Percentiles rank a stretch among this genome's conserved stretches.
phyloP scores from a whole-genome alignment of 2,113 vertebrate species.

The Mobula birostris region DNA sequence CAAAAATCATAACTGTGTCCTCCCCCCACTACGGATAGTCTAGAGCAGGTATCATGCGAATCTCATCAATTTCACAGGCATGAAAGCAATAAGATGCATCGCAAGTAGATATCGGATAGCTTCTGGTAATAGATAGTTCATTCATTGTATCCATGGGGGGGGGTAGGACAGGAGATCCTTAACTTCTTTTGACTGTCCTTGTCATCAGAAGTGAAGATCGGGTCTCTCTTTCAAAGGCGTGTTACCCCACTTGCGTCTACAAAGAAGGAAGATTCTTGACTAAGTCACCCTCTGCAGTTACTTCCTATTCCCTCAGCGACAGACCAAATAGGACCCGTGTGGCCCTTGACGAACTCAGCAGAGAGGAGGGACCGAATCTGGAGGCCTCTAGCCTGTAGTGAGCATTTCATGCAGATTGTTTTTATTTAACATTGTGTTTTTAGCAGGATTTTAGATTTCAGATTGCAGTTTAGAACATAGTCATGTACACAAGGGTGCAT shows the following conservation, averaged over 20 bases:
- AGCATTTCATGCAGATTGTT: background rate
- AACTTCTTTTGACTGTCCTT: background rate
- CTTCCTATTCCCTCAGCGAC: background rate
- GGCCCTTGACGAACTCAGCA: background rate
- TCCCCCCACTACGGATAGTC: background rate
- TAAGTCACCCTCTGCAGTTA: background rate
- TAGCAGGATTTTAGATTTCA: too few relatives aligned
- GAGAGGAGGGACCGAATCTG: background rate
- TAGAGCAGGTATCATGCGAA: background rate
- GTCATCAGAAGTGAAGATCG: background rate
- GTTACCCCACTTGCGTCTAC: background rate
- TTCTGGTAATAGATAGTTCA: background rate
- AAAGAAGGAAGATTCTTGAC: background rate
- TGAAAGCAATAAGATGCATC: background rate
- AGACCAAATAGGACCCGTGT: background rate
- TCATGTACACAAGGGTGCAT: too few relatives aligned
- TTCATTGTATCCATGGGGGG: too few relatives aligned
- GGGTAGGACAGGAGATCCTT: background rate
- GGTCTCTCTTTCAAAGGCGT: background rate
- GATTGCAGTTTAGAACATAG: too few relatives aligned
- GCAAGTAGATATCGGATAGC: background rate
- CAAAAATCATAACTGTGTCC: background rate
- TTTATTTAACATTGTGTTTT: too few relatives aligned
- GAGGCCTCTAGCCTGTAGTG: background rate
- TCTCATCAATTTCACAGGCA: background rate